Percentiles rank a stretch among this genome's conserved stretches.
Evolutionary conservation across 2,888 invertebrate species (phyloP).

Genomic region (Fragum whitleyi): DNA sequence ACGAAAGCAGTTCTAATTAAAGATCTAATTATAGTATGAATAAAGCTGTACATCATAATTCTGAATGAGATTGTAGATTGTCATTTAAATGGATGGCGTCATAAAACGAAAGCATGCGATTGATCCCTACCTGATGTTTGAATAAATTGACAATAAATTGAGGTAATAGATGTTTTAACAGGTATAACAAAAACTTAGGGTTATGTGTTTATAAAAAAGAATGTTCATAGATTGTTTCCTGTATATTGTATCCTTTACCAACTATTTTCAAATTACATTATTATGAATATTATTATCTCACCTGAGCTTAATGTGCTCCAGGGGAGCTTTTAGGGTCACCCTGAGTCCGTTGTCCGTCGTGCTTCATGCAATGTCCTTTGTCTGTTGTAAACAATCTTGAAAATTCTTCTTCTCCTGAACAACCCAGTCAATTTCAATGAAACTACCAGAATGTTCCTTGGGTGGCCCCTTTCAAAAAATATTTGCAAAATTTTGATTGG

Average conservation of each 20-base stretch:
- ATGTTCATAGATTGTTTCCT: slow-evolving; percentile 4
- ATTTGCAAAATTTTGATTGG: no score
- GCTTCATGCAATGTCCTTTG: no score
- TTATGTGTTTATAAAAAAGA: slow-evolving; percentile 10
- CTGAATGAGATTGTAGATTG: background rate
- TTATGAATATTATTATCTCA: no score
- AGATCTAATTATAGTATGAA: slow-evolving; percentile 15
- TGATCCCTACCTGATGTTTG: slow-evolving; percentile 17
- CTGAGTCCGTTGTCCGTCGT: no score
- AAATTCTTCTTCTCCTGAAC: no score
- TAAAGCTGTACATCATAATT: slow-evolving; percentile 2
- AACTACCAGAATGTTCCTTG: no score
- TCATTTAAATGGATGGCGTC: slow-evolving; percentile 10
- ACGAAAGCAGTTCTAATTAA: background rate
- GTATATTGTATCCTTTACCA: background rate
- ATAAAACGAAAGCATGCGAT: slow-evolving; percentile 9
- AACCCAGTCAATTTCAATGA: no score
- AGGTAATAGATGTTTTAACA: slow-evolving; percentile 15
- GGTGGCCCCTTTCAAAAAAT: no score
- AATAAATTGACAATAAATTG: slow-evolving; percentile 25
- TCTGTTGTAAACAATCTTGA: no score
- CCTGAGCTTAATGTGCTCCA: no score
- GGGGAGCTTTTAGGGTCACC: no score
- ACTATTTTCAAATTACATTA: no score
- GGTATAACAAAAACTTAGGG: slow-evolving; percentile 9